Percentiles rank a stretch among this genome's conserved stretches.
These are phyloP conservation scores for Myiotriccus ornatus DNA, from an alignment of 2,797 vertebrate species.

Conservation along the genomic window DNA sequence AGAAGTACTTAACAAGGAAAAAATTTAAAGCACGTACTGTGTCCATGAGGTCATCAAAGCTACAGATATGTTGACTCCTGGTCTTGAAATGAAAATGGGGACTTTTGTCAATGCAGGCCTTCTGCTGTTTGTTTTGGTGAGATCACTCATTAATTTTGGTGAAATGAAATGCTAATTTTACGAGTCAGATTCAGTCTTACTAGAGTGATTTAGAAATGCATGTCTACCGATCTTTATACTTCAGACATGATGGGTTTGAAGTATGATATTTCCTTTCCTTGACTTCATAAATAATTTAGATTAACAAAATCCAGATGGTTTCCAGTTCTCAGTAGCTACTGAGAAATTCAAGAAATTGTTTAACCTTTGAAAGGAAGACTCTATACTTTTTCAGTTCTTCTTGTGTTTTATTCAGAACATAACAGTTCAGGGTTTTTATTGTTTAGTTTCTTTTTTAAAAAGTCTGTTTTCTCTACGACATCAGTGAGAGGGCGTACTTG, in stretches of 20 bases:
- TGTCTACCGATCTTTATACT: background rate
- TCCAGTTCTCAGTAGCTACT: background rate
- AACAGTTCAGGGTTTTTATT: background rate
- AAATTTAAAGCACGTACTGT: background rate
- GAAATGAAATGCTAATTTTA: background rate
- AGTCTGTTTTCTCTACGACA: background rate
- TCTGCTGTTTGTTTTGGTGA: background rate
- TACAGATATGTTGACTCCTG: background rate
- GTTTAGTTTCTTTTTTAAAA: background rate
- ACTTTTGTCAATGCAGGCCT: background rate
- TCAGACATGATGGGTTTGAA: background rate
- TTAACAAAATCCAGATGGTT: slow-evolving; percentile 26
- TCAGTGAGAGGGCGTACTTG: background rate
- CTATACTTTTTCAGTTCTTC: background rate
- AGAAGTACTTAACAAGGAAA: background rate
- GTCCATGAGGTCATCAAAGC: background rate
- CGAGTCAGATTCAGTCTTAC: background rate
- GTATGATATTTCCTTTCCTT: background rate
- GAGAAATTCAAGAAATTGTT: background rate
- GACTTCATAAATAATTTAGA: slow-evolving; percentile 1
- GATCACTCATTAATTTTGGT: background rate
- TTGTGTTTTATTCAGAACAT: background rate
- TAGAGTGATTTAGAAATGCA: background rate
- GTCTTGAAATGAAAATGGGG: background rate
- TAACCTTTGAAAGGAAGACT: background rate